Conservation (phyloP, 2,888 invertebrate species). For the Acholoe squamosa region DNA sequence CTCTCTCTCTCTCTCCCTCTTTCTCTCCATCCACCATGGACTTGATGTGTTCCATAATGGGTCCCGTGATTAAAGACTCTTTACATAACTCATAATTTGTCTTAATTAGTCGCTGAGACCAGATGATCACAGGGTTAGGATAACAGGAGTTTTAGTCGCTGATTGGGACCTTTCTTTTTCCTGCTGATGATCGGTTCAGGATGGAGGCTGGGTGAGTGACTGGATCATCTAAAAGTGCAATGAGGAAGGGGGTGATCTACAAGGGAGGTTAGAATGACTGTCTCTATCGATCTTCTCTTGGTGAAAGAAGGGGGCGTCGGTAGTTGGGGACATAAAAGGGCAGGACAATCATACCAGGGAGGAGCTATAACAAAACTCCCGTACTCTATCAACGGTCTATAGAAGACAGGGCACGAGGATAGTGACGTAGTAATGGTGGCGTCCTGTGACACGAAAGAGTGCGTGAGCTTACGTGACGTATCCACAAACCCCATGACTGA, state of each 20-base stretch:
- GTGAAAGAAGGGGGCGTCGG: background rate
- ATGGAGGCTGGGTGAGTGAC: background rate
- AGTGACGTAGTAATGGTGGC: background rate
- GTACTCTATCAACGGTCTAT: background rate
- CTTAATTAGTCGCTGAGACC: conserved; percentile 2
- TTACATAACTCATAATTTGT: conserved; percentile 17
- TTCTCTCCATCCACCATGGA: too few species aligned
- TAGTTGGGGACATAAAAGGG: background rate
- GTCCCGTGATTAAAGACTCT: background rate
- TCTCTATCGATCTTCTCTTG: background rate
- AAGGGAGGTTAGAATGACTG: background rate
- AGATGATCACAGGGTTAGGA: conserved; percentile 4
- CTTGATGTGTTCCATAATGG: too few species aligned
- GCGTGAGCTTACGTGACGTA: too few species aligned
- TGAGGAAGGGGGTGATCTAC: too few species aligned
- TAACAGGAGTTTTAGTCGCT: conserved; percentile 1
- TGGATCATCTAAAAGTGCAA: too few species aligned
- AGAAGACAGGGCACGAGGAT: background rate
- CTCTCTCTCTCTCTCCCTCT: background rate
- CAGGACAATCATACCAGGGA: background rate
- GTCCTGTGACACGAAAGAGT: background rate
- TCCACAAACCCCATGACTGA: too few species aligned
- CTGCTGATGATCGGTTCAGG: background rate
- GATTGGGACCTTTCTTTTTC: background rate
- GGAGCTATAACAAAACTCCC: background rate